A percentile compares a stretch with the other conserved stretches of the same genome.
Evolutionary conservation across 2,888 invertebrate genomes (phyloP).

Genomic region (Oeneis ivallda): DNA sequence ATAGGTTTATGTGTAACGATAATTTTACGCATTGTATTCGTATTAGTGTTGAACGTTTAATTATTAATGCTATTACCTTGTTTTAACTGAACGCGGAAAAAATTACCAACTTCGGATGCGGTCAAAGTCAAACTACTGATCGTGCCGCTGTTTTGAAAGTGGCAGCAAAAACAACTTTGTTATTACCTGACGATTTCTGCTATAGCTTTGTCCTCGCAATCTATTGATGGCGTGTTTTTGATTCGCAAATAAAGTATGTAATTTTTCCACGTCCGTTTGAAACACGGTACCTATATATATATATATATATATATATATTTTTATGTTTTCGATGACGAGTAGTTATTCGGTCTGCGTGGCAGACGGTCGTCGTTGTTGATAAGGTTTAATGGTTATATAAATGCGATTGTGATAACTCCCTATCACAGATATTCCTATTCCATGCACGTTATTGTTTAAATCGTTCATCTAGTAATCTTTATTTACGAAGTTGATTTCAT

Average conservation of each 20-base stretch:
- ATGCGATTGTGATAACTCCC: slow-evolving; percentile 75
- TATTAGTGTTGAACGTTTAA: slow-evolving; percentile 59
- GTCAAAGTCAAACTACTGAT: no score
- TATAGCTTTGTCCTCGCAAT: no score
- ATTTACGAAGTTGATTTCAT: slow-evolving; percentile 68
- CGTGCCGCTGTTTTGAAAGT: no score
- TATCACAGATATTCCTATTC: slow-evolving; percentile 77
- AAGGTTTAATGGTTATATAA: slow-evolving; percentile 29
- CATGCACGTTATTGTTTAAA: slow-evolving; percentile 71
- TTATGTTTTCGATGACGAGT: slow-evolving; percentile 38
- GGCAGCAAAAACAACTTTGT: no score
- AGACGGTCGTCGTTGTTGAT: slow-evolving; percentile 38
- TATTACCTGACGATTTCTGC: no score
- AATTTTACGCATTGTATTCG: slow-evolving; percentile 56
- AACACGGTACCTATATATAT: no score
- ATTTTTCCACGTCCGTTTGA: no score
- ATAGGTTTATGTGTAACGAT: slow-evolving; percentile 61
- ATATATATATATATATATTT: no score
- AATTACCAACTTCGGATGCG: no score
- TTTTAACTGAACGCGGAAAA: no score
- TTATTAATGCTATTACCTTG: slow-evolving; percentile 35
- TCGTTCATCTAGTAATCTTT: slow-evolving; percentile 63
- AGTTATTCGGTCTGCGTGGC: slow-evolving; percentile 46
- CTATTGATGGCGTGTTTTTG: no score
- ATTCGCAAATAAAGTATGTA: no score